A percentile compares a stretch with the other conserved stretches of the same genome.
Conservation (phyloP, 30 jellyfish, hydroid and myxozoan species). For the Aurelia aurita region DNA sequence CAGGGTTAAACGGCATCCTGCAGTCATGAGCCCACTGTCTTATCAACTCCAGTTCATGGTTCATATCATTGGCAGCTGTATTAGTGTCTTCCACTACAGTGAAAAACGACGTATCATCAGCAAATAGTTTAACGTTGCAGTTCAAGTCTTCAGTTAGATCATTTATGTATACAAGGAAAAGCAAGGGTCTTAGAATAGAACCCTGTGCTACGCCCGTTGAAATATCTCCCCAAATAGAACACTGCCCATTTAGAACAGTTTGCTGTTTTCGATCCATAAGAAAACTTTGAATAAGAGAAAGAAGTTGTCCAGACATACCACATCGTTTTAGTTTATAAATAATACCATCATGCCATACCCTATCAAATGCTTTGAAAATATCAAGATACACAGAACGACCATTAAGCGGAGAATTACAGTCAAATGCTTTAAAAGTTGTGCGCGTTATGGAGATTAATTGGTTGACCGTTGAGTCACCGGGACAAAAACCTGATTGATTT, state of each 20-base stretch:
- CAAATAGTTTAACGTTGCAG: slow-evolving; percentile 60
- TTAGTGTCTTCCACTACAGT: slow-evolving; percentile 54
- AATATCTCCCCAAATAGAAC: slow-evolving; percentile 66
- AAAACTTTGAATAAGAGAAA: no score
- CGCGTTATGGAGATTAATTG: slow-evolving; percentile 6
- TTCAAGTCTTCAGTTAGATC: slow-evolving; percentile 44
- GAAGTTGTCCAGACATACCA: no score
- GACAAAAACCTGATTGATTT: no score
- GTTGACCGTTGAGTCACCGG: no score
- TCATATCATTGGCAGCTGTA: slow-evolving; percentile 68
- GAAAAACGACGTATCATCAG: slow-evolving; percentile 55
- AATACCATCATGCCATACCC: no score
- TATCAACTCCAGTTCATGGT: slow-evolving; percentile 52
- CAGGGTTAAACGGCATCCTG: no score
- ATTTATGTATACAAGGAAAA: no score
- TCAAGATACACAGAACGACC: slow-evolving; percentile 58
- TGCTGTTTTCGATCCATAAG: slow-evolving; percentile 53
- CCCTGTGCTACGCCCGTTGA: no score
- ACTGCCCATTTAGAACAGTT: slow-evolving; percentile 65
- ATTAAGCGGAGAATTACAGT: slow-evolving; percentile 51
- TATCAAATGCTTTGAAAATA: slow-evolving; percentile 55
- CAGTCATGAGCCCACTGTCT: no score
- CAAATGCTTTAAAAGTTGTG: slow-evolving; percentile 4
- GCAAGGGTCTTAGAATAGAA: no score
- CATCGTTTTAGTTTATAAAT: no score